Percentiles rank a stretch among this genome's conserved stretches.
Evolutionary conservation across 2,797 vertebrate species (phyloP).

Genomic region (Lycodopsis pacificus): DNA sequence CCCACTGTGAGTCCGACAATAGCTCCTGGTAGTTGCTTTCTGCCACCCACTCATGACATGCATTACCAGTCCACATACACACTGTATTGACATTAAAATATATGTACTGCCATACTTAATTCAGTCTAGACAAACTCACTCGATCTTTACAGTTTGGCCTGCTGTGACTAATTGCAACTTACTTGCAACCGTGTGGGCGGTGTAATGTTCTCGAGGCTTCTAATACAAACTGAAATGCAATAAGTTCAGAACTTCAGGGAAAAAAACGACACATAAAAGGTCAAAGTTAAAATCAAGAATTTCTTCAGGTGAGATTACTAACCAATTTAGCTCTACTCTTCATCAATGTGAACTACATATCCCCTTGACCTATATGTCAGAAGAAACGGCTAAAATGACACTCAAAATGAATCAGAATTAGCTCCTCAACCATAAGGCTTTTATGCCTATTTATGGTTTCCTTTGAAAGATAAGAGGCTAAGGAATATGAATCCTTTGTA

Average conservation of each 20-base stretch:
- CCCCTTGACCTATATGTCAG: not conserved
- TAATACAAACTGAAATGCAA: not conserved
- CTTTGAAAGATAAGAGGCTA: not conserved
- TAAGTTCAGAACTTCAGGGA: not conserved
- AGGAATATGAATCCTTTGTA: not conserved
- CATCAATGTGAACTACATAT: constrained; percentile 20
- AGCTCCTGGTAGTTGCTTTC: constrained; percentile 19
- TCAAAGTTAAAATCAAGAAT: not conserved
- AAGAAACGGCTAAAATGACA: not conserved
- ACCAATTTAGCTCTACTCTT: not conserved
- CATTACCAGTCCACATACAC: constrained; percentile 16
- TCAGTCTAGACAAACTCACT: constrained; percentile 21
- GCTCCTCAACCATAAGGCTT: not conserved
- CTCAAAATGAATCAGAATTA: not conserved
- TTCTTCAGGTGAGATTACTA: not conserved
- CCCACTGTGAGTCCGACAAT: constrained; percentile 18
- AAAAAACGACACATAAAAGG: not conserved
- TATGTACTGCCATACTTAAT: not conserved
- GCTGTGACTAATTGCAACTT: constrained; percentile 19
- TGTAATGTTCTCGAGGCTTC: constrained; percentile 1
- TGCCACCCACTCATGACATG: constrained; percentile 23
- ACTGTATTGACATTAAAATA: constrained; percentile 14
- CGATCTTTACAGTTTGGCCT: constrained; percentile 6
- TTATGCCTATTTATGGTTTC: not conserved
- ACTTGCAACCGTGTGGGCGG: constrained; percentile 2